Percentiles rank a stretch among this genome's conserved stretches.
Evolutionary conservation across 2,113 vertebrate species (phyloP).

Genomic region (Synchiropus splendidus): DNA sequence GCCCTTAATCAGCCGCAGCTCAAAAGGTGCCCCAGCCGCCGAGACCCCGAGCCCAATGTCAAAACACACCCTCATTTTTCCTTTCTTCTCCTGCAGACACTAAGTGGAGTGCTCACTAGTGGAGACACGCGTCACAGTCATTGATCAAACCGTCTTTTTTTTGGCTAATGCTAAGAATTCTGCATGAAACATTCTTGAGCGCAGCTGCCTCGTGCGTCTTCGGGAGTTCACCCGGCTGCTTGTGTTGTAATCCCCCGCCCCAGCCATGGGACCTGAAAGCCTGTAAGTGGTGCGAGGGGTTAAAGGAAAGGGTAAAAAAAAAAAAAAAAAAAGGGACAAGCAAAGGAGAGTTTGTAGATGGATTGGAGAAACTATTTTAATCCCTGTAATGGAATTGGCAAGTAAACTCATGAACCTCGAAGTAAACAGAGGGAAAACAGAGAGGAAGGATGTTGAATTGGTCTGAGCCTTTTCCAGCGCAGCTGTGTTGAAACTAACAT

Average conservation of each 20-base stretch:
- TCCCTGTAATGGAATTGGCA: conserved; percentile 69
- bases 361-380: conserved; percentile 69
- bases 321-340: conserved; percentile 31
- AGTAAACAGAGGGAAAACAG: conserved; percentile 62
- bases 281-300: conserved; percentile 50
- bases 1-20: conserved; percentile 48
- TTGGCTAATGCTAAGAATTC: conserved; percentile 50
- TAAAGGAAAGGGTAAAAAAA: conserved; percentile 42
- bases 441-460: conserved; percentile 50
- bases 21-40: conserved; percentile 54
- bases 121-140: conserved; percentile 56
- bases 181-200: conserved; percentile 45
- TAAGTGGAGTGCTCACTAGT: conserved; percentile 48
- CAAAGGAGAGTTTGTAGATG: conserved; percentile 42
- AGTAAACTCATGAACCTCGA: conserved; percentile 63
- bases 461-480: conserved; percentile 37
- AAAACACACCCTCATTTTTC: conserved; percentile 47
- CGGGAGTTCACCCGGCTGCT: too few species aligned
- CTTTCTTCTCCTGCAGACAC: conserved; percentile 37
- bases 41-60: too few species aligned
- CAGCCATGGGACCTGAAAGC: too few species aligned
- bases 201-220: conserved; percentile 34
- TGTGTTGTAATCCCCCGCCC: conserved; percentile 48
- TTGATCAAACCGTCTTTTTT: conserved; percentile 60
- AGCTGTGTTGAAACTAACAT: conserved; percentile 48